Evolutionary conservation across 2,113 vertebrate species (phyloP).

Genomic region (Ceuthmochares aereus): DNA sequence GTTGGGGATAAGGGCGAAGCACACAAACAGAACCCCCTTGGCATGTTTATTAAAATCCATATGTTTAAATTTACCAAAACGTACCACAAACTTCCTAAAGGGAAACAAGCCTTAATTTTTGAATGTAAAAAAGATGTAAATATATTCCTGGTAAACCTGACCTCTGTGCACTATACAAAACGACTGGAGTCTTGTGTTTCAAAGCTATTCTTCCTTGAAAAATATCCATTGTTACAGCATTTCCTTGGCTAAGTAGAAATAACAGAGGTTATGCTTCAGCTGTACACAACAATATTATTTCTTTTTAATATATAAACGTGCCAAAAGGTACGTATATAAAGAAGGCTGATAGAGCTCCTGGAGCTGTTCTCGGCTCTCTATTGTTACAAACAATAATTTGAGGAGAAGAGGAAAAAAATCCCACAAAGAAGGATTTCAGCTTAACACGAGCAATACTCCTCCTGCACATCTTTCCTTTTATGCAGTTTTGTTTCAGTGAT

Average conservation of each 20-base stretch:
- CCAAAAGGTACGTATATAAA: conserved; percentile 49
- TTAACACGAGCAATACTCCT: conserved; percentile 62
- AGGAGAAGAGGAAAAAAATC: conserved; percentile 54
- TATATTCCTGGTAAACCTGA: conserved; percentile 32
- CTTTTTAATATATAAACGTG: conserved; percentile 67
- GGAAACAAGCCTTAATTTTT: conserved; percentile 3
- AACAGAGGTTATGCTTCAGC: conserved; percentile 48
- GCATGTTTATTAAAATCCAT: not conserved
- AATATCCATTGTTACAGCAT: conserved; percentile 40
- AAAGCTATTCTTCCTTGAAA: conserved; percentile 44
- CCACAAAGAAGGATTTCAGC: conserved; percentile 70
- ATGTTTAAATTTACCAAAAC: conserved; percentile 21
- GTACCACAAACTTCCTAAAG: conserved; percentile 9
- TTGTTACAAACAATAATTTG: conserved; percentile 58
- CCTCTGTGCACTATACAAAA: not conserved
- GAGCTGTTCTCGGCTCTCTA: conserved; percentile 44
- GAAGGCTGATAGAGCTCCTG: conserved; percentile 23
- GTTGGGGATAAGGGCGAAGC: not conserved
- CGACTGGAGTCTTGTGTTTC: conserved; percentile 24
- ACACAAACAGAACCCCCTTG: not conserved
- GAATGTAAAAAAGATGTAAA: conserved; percentile 50
- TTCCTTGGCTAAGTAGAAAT: conserved; percentile 59
- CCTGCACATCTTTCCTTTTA: conserved; percentile 73
- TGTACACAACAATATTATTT: conserved; percentile 57
- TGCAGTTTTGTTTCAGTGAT: conserved; percentile 82